Conservation (phyloP, 2,113 vertebrate species). For the Acrocephalus arundinaceus region DNA sequence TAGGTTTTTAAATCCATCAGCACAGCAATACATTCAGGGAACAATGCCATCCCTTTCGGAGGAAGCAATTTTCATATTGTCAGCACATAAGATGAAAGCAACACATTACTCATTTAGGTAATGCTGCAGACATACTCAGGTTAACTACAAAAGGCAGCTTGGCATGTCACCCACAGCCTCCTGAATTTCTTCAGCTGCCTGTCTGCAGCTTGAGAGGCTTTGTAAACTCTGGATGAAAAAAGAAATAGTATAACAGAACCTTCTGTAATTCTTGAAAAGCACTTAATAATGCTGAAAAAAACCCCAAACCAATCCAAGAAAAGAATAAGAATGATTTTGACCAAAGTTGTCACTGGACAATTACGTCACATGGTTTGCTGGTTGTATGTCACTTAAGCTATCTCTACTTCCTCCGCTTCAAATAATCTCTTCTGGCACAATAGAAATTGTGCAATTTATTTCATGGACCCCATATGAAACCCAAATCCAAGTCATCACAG, state of each 20-base stretch:
- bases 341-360: background rate
- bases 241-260: background rate
- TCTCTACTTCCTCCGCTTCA: background rate
- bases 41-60: background rate
- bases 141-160: constrained; percentile 39
- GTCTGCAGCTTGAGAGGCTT: constrained; percentile 11
- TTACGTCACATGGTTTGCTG: background rate
- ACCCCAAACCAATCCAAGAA: no score
- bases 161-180: background rate
- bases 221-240: background rate
- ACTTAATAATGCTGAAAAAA: background rate
- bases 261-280: background rate
- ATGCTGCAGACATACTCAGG: background rate
- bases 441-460: background rate
- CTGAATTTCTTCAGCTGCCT: background rate
- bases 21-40: background rate
- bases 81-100: constrained; percentile 36
- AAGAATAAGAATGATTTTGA: background rate
- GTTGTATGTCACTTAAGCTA: background rate
- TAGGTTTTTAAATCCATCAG: background rate
- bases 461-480: background rate
- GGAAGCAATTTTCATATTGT: background rate
- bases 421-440: background rate
- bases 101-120: background rate
- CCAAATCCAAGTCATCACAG: background rate